Percentiles rank a stretch among this genome's conserved stretches.
Evolutionary conservation across 2,113 vertebrate species (phyloP).

Genomic region (Albula glossodonta): DNA sequence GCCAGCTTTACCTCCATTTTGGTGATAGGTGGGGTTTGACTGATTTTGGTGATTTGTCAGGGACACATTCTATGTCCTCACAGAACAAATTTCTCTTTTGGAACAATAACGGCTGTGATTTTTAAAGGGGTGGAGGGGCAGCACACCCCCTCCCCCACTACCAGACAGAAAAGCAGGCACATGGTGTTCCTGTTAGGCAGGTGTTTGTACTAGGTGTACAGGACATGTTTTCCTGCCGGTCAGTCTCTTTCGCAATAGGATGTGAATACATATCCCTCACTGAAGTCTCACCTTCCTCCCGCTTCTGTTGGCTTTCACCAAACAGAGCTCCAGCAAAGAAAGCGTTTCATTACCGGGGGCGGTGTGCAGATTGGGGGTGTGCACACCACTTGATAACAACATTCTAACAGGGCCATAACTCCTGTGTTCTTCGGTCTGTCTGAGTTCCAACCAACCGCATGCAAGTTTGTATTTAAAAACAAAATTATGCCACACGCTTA

Average conservation of each 20-base stretch:
- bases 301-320: not conserved
- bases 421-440: too few relatives aligned
- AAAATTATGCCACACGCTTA: too few relatives aligned
- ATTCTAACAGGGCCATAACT: too few relatives aligned
- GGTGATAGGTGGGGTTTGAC: too few relatives aligned
- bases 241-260: not conserved
- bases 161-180: not conserved
- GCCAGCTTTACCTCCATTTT: not conserved
- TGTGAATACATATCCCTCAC: not conserved
- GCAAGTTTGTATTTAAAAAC: too few relatives aligned
- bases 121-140: not conserved
- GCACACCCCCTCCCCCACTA: too few relatives aligned
- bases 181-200: not conserved
- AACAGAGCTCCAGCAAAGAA: not conserved
- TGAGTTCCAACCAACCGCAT: too few relatives aligned
- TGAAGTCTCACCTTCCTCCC: not conserved
- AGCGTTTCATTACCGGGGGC: not conserved
- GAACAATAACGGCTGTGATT: not conserved
- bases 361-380: too few relatives aligned
- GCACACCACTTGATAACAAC: too few relatives aligned
- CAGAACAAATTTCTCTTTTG: not conserved
- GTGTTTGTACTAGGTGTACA: not conserved
- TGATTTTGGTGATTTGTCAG: too few relatives aligned
- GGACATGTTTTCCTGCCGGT: not conserved
- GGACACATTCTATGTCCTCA: too few relatives aligned